Evolutionary conservation across 2,888 invertebrate genomes (phyloP).

Genomic region (Mesoligia furuncula): DNA sequence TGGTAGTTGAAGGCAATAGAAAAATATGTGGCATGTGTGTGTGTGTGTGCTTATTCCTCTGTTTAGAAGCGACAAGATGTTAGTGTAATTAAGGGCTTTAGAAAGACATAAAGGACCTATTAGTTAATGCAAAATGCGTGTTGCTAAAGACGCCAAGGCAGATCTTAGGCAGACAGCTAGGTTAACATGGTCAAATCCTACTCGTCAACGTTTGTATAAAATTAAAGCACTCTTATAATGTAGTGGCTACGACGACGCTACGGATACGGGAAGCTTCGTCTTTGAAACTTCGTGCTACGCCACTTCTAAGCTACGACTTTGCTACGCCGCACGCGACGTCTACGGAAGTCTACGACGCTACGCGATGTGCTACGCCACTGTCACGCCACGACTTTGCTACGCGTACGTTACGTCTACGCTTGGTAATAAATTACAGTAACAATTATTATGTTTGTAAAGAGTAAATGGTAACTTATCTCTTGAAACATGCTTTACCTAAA

Average conservation of each 20-base stretch:
- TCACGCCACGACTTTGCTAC: neutral
- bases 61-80: neutral
- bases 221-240: neutral
- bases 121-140: conserved; percentile 39
- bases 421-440: neutral
- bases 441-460: neutral
- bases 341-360: neutral
- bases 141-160: conserved; percentile 12
- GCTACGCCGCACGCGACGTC: neutral
- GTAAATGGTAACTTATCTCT: neutral
- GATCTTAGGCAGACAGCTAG: neutral
- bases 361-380: neutral
- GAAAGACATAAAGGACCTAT: neutral
- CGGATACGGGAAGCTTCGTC: neutral
- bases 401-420: neutral
- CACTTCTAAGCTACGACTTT: neutral
- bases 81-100: neutral
- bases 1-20: neutral
- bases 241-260: neutral
- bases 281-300: neutral
- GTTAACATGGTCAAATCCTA: conserved; percentile 6
- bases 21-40: neutral
- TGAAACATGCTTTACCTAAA: neutral
- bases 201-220: too few species aligned
- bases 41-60: too few species aligned